phyloP scores from a whole-genome alignment of 2,797 vertebrate genomes.

The Onychomys arenicola region DNA sequence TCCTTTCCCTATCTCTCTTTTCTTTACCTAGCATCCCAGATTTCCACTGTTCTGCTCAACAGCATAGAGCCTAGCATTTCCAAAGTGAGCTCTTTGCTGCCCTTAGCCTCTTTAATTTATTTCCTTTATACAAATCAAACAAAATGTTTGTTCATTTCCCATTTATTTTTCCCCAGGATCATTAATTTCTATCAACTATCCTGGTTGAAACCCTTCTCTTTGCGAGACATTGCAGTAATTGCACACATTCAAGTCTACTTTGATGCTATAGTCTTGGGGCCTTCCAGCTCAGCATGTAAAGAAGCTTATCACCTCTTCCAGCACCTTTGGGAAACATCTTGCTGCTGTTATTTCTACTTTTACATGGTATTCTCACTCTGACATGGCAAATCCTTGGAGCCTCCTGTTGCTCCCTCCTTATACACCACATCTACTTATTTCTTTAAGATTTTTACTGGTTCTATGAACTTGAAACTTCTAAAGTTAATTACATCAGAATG shows the following conservation, averaged over 20 bases:
- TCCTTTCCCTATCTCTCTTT: fast-evolving
- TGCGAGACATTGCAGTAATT: background rate
- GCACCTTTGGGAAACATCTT: background rate
- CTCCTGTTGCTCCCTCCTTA: background rate
- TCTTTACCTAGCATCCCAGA: background rate
- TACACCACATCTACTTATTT: background rate
- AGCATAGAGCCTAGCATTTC: background rate
- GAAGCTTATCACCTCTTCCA: background rate
- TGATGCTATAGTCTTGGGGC: background rate
- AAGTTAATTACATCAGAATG: background rate
- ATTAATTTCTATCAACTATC: slow-evolving; percentile 31
- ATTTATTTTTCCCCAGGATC: background rate
- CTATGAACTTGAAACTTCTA: background rate
- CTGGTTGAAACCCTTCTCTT: background rate
- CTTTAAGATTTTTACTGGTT: background rate
- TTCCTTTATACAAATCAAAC: background rate
- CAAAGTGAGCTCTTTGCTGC: background rate
- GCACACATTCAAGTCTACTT: background rate
- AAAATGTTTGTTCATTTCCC: background rate
- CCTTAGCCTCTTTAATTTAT: background rate
- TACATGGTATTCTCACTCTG: background rate
- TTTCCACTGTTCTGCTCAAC: background rate
- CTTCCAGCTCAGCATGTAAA: background rate
- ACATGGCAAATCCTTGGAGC: background rate
- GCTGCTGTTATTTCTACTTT: background rate